A percentile compares a stretch with the other conserved stretches of the same genome.
phyloP scores from a whole-genome alignment of 2,113 vertebrate genomes.

The Cryptotis parvus region DNA sequence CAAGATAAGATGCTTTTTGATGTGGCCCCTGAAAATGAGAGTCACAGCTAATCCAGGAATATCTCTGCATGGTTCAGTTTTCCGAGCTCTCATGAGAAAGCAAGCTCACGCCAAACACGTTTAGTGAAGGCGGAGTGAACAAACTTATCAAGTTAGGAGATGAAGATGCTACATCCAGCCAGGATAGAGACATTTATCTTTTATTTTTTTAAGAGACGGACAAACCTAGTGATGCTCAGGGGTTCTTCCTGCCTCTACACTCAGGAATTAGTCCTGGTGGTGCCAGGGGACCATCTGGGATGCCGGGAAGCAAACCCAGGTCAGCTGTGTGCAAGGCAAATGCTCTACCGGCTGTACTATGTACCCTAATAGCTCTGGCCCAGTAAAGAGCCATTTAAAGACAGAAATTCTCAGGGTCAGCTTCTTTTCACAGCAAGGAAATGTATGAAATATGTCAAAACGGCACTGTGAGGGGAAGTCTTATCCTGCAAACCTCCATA shows the following conservation, averaged over 20 bases:
- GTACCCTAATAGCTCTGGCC: no score
- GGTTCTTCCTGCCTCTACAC: no score
- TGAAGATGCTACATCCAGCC: constrained; percentile 14
- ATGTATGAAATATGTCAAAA: constrained; percentile 75
- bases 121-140: background rate
- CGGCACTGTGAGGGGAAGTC: constrained; percentile 50
- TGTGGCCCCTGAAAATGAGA: background rate
- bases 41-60: background rate
- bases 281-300: no score
- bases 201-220: no score
- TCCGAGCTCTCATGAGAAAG: constrained; percentile 18
- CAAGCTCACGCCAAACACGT: constrained; percentile 19
- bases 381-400: background rate
- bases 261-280: no score
- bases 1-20: constrained; percentile 18
- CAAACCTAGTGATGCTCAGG: no score
- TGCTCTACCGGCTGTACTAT: no score
- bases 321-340: no score
- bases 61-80: background rate
- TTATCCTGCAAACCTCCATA: constrained; percentile 65
- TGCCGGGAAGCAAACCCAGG: no score
- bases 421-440: constrained; percentile 63
- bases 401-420: constrained; percentile 47
- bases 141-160: constrained; percentile 40
- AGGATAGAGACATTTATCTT: background rate